Evolutionary conservation across 2,797 vertebrate genomes (phyloP).

Genomic region (Avahi laniger): DNA sequence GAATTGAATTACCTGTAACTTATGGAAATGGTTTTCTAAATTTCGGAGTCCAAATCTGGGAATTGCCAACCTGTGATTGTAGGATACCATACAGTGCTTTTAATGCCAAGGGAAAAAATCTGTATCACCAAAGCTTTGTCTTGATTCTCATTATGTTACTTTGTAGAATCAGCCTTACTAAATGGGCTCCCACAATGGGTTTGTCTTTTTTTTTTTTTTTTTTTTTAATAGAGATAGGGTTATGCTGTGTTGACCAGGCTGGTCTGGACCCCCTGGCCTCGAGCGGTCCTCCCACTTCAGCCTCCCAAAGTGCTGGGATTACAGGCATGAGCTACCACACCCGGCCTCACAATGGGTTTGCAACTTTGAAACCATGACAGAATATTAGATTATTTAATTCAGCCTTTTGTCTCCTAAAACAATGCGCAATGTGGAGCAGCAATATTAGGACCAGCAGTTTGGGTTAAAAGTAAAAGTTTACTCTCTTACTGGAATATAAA

Average conservation of each 20-base stretch:
- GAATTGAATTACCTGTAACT: neutral
- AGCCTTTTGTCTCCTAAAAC: neutral
- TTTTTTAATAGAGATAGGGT: neutral
- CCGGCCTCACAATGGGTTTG: neutral
- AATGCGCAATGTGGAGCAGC: neutral
- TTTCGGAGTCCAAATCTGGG: neutral
- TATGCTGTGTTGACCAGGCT: neutral
- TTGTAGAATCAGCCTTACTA: neutral
- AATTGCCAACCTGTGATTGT: neutral
- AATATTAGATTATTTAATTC: neutral
- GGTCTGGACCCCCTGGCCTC: neutral
- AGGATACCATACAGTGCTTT: neutral
- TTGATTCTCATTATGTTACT: neutral
- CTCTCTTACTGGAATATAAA: neutral
- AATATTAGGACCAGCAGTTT: neutral
- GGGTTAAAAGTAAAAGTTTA: neutral
- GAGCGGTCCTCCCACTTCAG: neutral
- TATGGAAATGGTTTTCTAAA: neutral
- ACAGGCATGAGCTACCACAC: neutral
- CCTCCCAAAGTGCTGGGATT: neutral
- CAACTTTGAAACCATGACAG: conserved; percentile 25
- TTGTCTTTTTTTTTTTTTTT: neutral
- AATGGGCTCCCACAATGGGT: neutral
- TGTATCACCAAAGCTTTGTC: neutral
- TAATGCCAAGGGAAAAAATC: neutral